Conservation (phyloP, 2,888 invertebrate species). For the Athrips mouffetella region DNA sequence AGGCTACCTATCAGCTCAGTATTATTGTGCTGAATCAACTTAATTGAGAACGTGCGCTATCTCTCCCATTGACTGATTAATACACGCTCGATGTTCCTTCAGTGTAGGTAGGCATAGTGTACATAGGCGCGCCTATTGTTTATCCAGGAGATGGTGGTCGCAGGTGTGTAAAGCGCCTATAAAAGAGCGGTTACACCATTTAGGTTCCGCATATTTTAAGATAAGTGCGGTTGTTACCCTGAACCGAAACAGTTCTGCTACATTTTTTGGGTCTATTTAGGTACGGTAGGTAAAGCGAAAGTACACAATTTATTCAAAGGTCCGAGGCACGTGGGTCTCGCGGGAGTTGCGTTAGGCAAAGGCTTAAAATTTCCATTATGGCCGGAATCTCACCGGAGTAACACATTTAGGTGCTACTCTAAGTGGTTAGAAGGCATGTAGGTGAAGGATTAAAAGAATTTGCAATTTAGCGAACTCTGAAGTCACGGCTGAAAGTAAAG, state of each 20-base stretch:
- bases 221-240: slow-evolving; percentile 5
- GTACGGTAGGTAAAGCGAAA: slow-evolving; percentile 5
- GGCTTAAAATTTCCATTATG: slow-evolving; percentile 46
- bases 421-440: background rate
- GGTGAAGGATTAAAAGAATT: slow-evolving; percentile 12
- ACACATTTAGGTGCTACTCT: slow-evolving; percentile 14
- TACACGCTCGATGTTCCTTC: background rate
- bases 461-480: slow-evolving; percentile 13
- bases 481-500: slow-evolving; percentile 30
- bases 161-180: slow-evolving; percentile 21
- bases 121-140: background rate
- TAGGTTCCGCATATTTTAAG: slow-evolving; percentile 7
- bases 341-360: slow-evolving; percentile 41
- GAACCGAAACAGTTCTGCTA: slow-evolving; percentile 9
- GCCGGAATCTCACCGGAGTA: slow-evolving; percentile 36
- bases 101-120: background rate
- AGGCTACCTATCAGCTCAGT: background rate
- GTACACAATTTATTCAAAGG: slow-evolving; percentile 46
- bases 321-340: slow-evolving; percentile 31
- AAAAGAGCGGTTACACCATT: slow-evolving; percentile 8
- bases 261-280: slow-evolving; percentile 6
- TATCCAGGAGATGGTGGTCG: background rate
- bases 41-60: slow-evolving; percentile 46
- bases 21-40: slow-evolving; percentile 18
- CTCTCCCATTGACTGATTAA: slow-evolving; percentile 29